phyloP scores from a whole-genome alignment of 1,140 invertebrate genomes.

The Bombus pyrosoma region DNA sequence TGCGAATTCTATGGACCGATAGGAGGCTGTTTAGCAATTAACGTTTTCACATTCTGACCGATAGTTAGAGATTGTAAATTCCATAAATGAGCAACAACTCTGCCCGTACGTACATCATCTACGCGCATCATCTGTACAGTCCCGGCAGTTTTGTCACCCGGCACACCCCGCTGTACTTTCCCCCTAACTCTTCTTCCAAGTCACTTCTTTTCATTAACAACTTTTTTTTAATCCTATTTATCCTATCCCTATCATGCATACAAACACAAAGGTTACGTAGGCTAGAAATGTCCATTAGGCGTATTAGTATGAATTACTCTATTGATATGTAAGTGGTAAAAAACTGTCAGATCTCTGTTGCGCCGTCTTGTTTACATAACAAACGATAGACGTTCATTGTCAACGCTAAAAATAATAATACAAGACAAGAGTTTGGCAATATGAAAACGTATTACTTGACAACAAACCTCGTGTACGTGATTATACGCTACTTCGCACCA shows the following conservation, averaged over 20 bases:
- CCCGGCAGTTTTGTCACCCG: slow-evolving; percentile 44
- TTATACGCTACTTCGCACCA: neutral
- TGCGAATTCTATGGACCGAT: too few species aligned
- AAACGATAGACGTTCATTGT: neutral
- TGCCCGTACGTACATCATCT: slow-evolving; percentile 22
- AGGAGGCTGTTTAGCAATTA: neutral
- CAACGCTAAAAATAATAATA: too few species aligned
- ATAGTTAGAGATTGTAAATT: neutral
- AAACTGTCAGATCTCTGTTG: neutral
- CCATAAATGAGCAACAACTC: slow-evolving; percentile 43
- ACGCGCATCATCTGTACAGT: neutral
- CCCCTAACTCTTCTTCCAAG: neutral
- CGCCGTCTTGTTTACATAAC: slow-evolving; percentile 29
- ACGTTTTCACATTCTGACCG: neutral
- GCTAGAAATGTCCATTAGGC: too few species aligned
- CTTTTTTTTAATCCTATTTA: neutral
- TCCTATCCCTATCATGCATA: neutral
- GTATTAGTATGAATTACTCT: neutral
- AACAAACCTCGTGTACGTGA: too few species aligned
- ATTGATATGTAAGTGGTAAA: neutral
- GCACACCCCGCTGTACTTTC: slow-evolving; percentile 37
- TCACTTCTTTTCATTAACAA: too few species aligned
- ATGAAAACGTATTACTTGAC: neutral
- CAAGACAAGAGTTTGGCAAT: too few species aligned
- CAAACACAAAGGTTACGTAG: too few species aligned